Base-by-base conservation (phyloP, 2,888 invertebrate genomes). In the Sthenelais limicola region DNA sequence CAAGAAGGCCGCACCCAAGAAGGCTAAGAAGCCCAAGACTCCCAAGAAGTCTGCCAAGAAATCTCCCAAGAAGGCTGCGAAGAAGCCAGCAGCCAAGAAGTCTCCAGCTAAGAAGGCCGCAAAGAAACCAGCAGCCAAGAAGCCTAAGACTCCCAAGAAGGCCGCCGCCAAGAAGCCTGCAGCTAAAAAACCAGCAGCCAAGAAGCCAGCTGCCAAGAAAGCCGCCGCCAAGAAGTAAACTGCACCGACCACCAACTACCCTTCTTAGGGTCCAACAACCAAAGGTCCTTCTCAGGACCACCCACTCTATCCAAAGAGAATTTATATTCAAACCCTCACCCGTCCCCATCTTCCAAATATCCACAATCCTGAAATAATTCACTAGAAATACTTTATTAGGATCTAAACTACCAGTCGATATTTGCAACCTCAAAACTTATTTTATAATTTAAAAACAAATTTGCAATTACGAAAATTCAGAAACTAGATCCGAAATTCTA, bases 1-100 rank as follows among this genome's bases (percentile, higher is more conserved):
- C 21, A 21, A 1, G 15, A 15, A 32, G 38, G 24, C 32, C 24
- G 54, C 38, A 1, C n/a, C 38, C 38, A 56, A 56, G 18, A 91
- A 32, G 3, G 33, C 30, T 7, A 43, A 43, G 43, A 51, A 51
- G 51, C 21, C 51, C 21, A 51, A 51, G 51, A 21, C 51, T 51
- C 51, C 51, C n/a, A 62, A 62, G 62, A 62, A 70, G 56, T 54
- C 68, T 24, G 51, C 43, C 62, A 62, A 62, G 58, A 35, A 52
- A 47, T 56, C 30, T 4, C 54, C 54, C 35, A 70, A 70, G 70
- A 70, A 70, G 38, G 62, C 38, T 28, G 38, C 35, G 5, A 62
- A 62, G 70, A 47, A 38, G 47, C 51, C 51, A n/a, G 52, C 68
- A 32, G 51, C 68, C 68, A 70, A 70, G 70, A 70, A 70, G 62